phyloP scores from a whole-genome alignment of 2,888 invertebrate genomes.

The Hyalella azteca region DNA sequence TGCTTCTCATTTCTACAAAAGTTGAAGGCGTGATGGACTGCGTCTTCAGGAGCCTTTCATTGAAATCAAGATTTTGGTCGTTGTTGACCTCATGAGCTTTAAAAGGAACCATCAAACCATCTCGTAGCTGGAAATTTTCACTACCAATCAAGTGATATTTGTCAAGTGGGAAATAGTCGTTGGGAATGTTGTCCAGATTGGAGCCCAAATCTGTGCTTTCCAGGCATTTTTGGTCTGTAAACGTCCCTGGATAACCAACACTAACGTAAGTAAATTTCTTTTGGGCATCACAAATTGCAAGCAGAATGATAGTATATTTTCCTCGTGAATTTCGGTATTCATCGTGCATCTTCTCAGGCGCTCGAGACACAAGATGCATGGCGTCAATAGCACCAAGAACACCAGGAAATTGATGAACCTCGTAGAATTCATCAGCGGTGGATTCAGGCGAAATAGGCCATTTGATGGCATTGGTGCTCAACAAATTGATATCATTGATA shows the following conservation, averaged over 20 bases:
- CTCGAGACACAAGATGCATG: slow-evolving; percentile 27
- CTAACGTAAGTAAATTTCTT: slow-evolving; percentile 31
- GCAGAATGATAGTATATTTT: slow-evolving; percentile 27
- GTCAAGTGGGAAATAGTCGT: slow-evolving; percentile 27
- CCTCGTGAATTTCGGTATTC: slow-evolving; percentile 21
- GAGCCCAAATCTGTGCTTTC: slow-evolving; percentile 31
- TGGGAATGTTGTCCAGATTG: slow-evolving; percentile 16
- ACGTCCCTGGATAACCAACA: slow-evolving; percentile 23
- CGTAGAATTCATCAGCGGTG: not conserved
- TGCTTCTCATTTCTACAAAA: slow-evolving; percentile 14
- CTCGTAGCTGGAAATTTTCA: slow-evolving; percentile 23
- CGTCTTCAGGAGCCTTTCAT: not conserved
- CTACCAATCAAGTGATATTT: slow-evolving; percentile 19
- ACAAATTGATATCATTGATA: slow-evolving; percentile 26
- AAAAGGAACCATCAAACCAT: slow-evolving; percentile 15
- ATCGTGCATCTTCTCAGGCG: slow-evolving; percentile 29
- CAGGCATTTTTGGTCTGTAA: slow-evolving; percentile 5
- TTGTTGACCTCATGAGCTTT: not conserved
- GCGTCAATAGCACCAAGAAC: slow-evolving; percentile 22
- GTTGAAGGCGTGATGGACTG: not conserved
- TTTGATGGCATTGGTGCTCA: slow-evolving; percentile 27
- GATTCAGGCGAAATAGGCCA: slow-evolving; percentile 6
- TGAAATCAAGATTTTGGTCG: slow-evolving; percentile 15
- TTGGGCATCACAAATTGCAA: slow-evolving; percentile 19
- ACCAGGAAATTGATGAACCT: not conserved